Conservation (phyloP, 2,797 vertebrate species). For the Tympanoctomys barrerae region DNA sequence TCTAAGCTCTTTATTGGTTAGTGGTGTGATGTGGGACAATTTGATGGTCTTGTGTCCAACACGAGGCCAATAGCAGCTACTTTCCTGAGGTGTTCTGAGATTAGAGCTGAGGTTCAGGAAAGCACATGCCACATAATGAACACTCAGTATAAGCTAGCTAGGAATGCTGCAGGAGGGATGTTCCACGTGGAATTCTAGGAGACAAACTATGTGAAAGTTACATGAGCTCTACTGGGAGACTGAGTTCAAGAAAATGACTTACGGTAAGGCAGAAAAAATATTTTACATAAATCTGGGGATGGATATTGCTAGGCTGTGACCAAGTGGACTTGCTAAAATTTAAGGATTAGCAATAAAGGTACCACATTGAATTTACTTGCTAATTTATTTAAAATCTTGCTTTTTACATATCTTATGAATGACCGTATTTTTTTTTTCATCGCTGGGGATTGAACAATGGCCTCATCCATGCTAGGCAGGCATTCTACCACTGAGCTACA, state of each 20-base stretch:
- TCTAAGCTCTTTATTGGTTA: neutral
- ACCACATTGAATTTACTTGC: neutral
- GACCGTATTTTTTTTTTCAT: neutral
- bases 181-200: neutral
- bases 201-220: neutral
- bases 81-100: neutral
- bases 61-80: neutral
- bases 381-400: conserved; percentile 50
- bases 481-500: neutral
- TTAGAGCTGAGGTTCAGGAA: neutral
- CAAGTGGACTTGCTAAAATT: neutral
- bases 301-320: neutral
- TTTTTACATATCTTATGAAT: conserved; percentile 23
- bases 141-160: neutral
- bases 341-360: conserved; percentile 13
- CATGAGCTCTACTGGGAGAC: neutral
- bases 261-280: neutral
- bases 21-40: neutral
- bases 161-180: neutral
- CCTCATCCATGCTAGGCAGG: neutral
- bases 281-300: neutral
- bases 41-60: neutral
- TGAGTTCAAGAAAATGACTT: conserved; percentile 6
- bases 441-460: neutral
- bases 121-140: neutral